phyloP scores from a whole-genome alignment of 1,140 invertebrate genomes.

The Megathymus violae region DNA sequence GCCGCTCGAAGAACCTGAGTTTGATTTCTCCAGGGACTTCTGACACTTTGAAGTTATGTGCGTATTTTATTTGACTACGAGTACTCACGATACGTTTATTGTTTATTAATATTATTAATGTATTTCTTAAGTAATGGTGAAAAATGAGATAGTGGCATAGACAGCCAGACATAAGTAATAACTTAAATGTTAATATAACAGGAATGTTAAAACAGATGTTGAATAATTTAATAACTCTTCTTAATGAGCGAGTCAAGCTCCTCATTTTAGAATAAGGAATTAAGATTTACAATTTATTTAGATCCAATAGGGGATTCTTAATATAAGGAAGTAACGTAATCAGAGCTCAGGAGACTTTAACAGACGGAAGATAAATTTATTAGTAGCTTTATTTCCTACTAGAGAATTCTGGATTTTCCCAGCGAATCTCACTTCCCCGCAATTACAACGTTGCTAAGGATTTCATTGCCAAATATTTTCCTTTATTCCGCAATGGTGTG shows the following conservation, averaged over 20 bases:
- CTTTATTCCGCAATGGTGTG: slow-evolving; percentile 52
- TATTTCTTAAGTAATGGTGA: not conserved
- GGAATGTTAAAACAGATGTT: slow-evolving; percentile 1
- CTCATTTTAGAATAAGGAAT: slow-evolving; percentile 15
- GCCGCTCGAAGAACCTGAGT: too few species aligned
- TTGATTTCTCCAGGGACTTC: too few species aligned
- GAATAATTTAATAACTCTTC: slow-evolving; percentile 8
- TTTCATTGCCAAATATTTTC: slow-evolving; percentile 77
- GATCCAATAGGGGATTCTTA: slow-evolving; percentile 16
- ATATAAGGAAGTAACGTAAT: slow-evolving; percentile 43
- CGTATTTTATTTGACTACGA: too few species aligned
- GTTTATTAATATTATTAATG: too few species aligned
- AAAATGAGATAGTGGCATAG: slow-evolving; percentile 4
- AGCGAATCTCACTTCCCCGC: slow-evolving; percentile 46
- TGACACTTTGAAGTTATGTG: too few species aligned
- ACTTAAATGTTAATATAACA: too few species aligned
- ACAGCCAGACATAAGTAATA: slow-evolving; percentile 14
- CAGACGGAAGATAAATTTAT: slow-evolving; percentile 45
- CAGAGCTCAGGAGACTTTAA: slow-evolving; percentile 35
- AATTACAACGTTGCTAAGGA: slow-evolving; percentile 66
- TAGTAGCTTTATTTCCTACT: slow-evolving; percentile 47
- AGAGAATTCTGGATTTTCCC: slow-evolving; percentile 45
- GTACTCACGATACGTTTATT: too few species aligned
- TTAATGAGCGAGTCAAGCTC: slow-evolving; percentile 2
- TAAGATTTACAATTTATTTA: slow-evolving; percentile 27